Conservation (phyloP, 2,888 invertebrate genomes). For the Altica lythri region DNA sequence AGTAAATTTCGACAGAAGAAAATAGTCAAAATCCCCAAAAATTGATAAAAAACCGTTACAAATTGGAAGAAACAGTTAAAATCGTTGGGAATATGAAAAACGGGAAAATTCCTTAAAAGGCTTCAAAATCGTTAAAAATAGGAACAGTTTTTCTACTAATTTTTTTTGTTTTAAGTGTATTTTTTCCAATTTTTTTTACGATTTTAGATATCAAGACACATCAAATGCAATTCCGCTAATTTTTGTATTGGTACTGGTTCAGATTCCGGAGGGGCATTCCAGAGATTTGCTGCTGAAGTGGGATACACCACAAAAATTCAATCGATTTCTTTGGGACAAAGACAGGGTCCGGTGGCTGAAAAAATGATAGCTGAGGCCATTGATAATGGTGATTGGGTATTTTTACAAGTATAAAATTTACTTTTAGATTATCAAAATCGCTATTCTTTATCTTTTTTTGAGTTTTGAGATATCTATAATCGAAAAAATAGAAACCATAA, state of each 20-base stretch:
- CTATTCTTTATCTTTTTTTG: no score
- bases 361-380: slow-evolving; percentile 74
- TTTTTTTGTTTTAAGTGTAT: neutral
- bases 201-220: slow-evolving; percentile 71
- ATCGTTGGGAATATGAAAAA: neutral
- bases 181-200: neutral
- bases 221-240: slow-evolving; percentile 76
- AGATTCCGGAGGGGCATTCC: slow-evolving; percentile 84
- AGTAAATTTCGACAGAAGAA: neutral
- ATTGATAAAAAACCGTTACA: no score
- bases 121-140: neutral
- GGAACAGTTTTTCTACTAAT: neutral
- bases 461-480: no score
- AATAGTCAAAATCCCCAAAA: neutral
- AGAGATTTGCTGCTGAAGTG: slow-evolving; percentile 79
- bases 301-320: slow-evolving; percentile 70
- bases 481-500: no score
- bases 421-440: no score
- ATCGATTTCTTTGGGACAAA: slow-evolving; percentile 88
- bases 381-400: slow-evolving; percentile 83
- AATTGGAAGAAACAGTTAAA: slow-evolving; percentile 43
- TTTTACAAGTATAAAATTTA: slow-evolving; percentile 84
- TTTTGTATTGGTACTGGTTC: slow-evolving; percentile 86
- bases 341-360: slow-evolving; percentile 89
- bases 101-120: neutral